These are phyloP conservation scores for Amblyteles armatorius DNA, from an alignment of 2,888 invertebrate species.

Conservation along the genomic window DNA sequence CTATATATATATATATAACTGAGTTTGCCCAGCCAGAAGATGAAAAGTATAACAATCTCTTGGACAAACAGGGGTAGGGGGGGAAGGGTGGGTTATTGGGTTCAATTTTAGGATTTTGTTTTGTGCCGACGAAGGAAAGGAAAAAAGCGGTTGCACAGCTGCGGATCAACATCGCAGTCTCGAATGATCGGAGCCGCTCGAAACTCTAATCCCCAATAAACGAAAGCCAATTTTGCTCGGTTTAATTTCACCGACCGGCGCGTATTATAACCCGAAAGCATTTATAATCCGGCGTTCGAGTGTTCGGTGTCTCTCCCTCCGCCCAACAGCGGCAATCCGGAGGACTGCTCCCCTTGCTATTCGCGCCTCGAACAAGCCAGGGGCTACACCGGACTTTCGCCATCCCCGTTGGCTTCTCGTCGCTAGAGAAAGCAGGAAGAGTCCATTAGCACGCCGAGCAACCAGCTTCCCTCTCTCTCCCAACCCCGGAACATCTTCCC, in stretches of 20 bases:
- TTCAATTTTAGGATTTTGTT: background rate
- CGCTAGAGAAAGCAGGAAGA: slow-evolving; percentile 52
- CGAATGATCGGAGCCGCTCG: slow-evolving; percentile 32
- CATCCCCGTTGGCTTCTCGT: slow-evolving; percentile 57
- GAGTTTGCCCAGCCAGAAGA: background rate
- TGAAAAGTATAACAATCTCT: background rate
- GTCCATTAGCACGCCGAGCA: slow-evolving; percentile 59
- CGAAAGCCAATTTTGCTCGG: slow-evolving; percentile 69
- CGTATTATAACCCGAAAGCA: slow-evolving; percentile 58
- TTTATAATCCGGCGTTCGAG: slow-evolving; percentile 65
- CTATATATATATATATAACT: background rate
- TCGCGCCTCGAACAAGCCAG: slow-evolving; percentile 63
- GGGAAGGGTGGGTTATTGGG: background rate
- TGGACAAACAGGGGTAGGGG: background rate
- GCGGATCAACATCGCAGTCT: slow-evolving; percentile 5
- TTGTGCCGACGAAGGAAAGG: background rate
- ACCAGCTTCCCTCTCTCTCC: slow-evolving; percentile 21
- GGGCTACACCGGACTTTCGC: slow-evolving; percentile 67
- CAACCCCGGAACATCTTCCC: slow-evolving; percentile 22
- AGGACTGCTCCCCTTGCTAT: slow-evolving; percentile 60
- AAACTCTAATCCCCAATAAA: slow-evolving; percentile 62
- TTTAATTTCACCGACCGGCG: slow-evolving; percentile 64
- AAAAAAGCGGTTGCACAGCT: background rate
- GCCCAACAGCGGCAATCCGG: background rate
- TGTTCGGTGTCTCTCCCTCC: slow-evolving; percentile 43